Evolutionary conservation across 2,113 vertebrate species (phyloP).

Genomic region (Entosphenus tridentatus): DNA sequence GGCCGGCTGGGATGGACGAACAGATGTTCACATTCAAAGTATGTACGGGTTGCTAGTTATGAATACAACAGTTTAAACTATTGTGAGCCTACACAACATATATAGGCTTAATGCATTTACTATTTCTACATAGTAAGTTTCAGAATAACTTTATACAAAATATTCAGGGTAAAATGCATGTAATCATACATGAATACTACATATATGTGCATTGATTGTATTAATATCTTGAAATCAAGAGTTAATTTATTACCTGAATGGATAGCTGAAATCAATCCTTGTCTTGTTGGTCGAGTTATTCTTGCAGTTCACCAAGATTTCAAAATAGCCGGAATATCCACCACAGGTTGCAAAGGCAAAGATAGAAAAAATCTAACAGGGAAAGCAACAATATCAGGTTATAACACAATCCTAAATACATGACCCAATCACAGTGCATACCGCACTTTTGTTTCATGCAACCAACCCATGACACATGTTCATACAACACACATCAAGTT

Average conservation of each 20-base stretch:
- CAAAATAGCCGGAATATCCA: slow-evolving; percentile 73
- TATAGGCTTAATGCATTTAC: not conserved
- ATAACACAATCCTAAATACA: too few species aligned
- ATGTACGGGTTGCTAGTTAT: too few species aligned
- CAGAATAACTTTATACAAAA: not conserved
- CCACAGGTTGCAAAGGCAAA: slow-evolving; percentile 98
- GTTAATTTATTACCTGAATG: slow-evolving; percentile 57
- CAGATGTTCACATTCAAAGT: too few species aligned
- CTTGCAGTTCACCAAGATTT: slow-evolving; percentile 90
- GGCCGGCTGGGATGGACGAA: too few species aligned
- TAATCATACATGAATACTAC: not conserved
- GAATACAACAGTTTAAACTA: not conserved
- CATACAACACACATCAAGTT: too few species aligned
- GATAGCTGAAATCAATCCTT: slow-evolving; percentile 63
- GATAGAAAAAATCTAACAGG: slow-evolving; percentile 78
- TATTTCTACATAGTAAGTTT: not conserved
- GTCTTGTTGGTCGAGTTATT: slow-evolving; percentile 79
- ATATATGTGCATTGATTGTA: not conserved
- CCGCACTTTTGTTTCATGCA: too few species aligned
- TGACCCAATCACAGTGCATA: too few species aligned
- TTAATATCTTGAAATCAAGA: not conserved
- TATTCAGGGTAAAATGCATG: not conserved
- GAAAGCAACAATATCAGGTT: not conserved
- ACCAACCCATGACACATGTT: too few species aligned
- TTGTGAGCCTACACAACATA: not conserved